Evolutionary conservation across 2,797 vertebrate genomes (phyloP), one percentile per base, ranked within the genome.

Genomic region (Prunella strophiata): DNA sequence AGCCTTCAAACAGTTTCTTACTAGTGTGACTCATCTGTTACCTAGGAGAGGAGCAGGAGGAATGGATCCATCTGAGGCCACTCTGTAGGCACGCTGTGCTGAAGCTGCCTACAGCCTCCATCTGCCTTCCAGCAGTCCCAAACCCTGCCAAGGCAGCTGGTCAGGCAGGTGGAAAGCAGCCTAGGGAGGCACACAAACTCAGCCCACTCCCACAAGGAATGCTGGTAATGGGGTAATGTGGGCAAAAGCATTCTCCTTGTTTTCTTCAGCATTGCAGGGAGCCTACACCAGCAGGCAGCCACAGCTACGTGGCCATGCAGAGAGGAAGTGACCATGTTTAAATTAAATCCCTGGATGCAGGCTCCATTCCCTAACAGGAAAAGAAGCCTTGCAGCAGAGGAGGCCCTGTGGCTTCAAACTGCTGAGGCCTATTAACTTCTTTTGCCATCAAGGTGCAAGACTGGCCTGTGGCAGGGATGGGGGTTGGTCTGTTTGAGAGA

Each of bases 41-140:
- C 91, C 93, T 91, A 93, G 94, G 96, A 96, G 96, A 96, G 66
- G 55, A 95, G 59, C 76, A 55, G 71, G 71, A 94, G 55, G 77
- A 38, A 91, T 30, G 63, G 85, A 76, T 94, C 73, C 88, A 73
- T 88, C 73, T 62, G 88, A 95, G 77, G 75, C 80, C 62, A 52
- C 34, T 81, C 83, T 16, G 91, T 90, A 86, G 93, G 95, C 88
- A 94, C 23, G 8, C 70, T 86, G 65, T 1, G 32, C 73, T 66
- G 70, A 77, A 88, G 66, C 94, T 93, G 95, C 93, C 95, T 90
- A 95, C 94, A 84, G 77, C 52, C 79, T 90, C 93, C 90, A 95
- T 95, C 91, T 96, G 96, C 93, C 48, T 96, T 81, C 79, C 91
- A 83, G 85, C 89, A 86, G 47, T 9, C 54, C 73, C 52, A 1